Base-by-base conservation (phyloP, 2,797 vertebrate genomes). In the Cryptoprocta ferox region DNA sequence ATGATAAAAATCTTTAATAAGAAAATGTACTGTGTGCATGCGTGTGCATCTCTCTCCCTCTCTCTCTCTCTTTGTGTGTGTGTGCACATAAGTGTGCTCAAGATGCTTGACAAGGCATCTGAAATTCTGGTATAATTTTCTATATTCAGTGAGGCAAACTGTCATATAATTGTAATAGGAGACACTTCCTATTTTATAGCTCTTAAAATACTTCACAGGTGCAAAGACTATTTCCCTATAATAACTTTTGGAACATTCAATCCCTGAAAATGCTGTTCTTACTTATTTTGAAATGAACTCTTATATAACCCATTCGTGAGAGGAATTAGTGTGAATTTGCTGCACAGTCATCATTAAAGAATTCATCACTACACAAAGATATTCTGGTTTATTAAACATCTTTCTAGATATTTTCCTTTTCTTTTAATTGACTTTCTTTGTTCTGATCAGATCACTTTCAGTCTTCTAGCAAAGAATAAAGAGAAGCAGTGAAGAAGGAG, bases 191-290 rank as follows among this genome's bases (percentile, higher is more conserved):
- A 89, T 24, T 75, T 90, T 42, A 21, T 26, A 73, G 2, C 7
- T 89, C n/a, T 66, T 86, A 85, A 89, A 79, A 79, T 84, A 63
- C 3, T 89, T 78, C 14, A 86, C 35, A 70, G 26, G n/a, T 79
- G 45, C 35, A 75, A 86, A 68, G 15, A 75, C 30, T 65, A 56
- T 28, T 15, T 65, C n/a, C 56, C 6, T 70, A 16, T 18, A 19
- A 65, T 76, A 85, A 30, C 0, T 0, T 80, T 42, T 80, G 80
- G 65, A 87, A 94, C 76, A 79, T 63, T 90, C 21, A 94, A 65
- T 70, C 16, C 26, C 48, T 75, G 35, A 83, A 24, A 95, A 76
- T 76, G 92, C 70, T 50, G 21, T 45, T 92, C 35, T n/a, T 45
- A 45, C 42, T 45, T 85, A 35, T n/a, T 32, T 32, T 90, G 26